A percentile compares a stretch with the other conserved stretches of the same genome.
Evolutionary conservation across 2,888 invertebrate species (phyloP).

Genomic region (Notodonta ziczac): DNA sequence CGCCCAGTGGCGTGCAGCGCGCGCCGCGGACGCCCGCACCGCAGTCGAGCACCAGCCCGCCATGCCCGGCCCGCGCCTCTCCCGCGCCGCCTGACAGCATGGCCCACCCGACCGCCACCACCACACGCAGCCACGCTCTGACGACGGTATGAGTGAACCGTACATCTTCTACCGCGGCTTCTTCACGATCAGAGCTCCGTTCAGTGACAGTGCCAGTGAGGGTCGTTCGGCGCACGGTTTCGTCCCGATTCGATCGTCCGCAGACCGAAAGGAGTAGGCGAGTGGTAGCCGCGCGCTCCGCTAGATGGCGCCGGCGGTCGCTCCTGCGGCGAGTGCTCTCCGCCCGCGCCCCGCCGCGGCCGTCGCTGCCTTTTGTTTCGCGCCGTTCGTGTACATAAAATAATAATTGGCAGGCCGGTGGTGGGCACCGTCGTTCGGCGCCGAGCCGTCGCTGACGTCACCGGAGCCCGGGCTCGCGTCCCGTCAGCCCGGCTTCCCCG

Average conservation of each 20-base stretch:
- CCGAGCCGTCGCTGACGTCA: constrained; percentile 82
- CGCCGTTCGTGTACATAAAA: constrained; percentile 78
- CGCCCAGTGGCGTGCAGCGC: constrained; percentile 82
- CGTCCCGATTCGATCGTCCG: constrained; percentile 82
- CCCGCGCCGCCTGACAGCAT: constrained; percentile 84
- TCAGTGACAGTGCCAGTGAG: constrained; percentile 77
- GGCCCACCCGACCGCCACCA: constrained; percentile 82
- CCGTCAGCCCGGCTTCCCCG: constrained; percentile 77
- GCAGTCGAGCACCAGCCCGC: constrained; percentile 82
- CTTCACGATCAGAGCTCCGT: constrained; percentile 44
- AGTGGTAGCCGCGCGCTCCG: constrained; percentile 78
- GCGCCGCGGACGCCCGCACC: constrained; percentile 84
- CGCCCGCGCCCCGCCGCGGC: constrained; percentile 76
- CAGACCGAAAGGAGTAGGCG: constrained; percentile 76
- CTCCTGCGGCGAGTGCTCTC: constrained; percentile 82
- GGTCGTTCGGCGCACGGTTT: constrained; percentile 66
- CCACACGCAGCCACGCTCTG: constrained; percentile 84
- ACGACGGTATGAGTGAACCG: constrained; percentile 77
- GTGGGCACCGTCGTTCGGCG: constrained; percentile 73
- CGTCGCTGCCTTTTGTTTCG: constrained; percentile 78
- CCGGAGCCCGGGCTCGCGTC: constrained; percentile 75
- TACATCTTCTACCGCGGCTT: constrained; percentile 33
- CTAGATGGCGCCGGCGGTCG: constrained; percentile 81
- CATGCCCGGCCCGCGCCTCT: constrained; percentile 84
- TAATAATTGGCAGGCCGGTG: constrained; percentile 80